These are phyloP conservation scores for Eudyptes chrysolophus DNA, from an alignment of 2,113 vertebrate genomes.

Conservation along the genomic window DNA sequence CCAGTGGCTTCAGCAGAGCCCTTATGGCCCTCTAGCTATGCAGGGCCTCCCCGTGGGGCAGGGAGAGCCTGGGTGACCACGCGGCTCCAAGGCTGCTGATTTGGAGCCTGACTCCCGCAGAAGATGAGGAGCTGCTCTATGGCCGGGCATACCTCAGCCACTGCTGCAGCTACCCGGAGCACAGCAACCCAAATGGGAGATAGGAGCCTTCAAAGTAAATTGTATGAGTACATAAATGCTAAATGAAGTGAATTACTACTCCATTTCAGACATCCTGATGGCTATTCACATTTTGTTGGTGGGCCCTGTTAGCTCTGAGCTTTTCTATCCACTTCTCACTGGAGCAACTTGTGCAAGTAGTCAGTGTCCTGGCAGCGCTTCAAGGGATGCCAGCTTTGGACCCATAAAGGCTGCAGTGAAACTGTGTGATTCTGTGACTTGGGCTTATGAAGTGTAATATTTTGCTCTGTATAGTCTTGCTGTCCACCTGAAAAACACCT, in stretches of 20 bases:
- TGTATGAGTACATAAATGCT: background rate
- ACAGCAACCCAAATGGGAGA: background rate
- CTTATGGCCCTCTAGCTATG: background rate
- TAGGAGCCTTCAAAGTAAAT: background rate
- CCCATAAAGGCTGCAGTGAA: background rate
- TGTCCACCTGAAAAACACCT: background rate
- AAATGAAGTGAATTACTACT: background rate
- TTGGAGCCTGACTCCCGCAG: background rate
- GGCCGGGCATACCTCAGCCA: background rate
- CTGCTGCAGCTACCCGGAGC: background rate
- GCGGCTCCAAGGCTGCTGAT: background rate
- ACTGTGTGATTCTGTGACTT: background rate
- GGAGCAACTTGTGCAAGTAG: background rate
- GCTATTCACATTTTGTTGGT: background rate
- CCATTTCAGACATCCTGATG: background rate
- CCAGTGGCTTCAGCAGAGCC: background rate
- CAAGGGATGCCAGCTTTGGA: background rate
- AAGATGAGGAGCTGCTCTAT: background rate
- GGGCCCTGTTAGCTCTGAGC: background rate
- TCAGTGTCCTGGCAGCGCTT: background rate
- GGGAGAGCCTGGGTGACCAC: background rate
- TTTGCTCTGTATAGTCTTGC: background rate
- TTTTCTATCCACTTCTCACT: background rate
- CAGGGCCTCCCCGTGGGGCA: accelerated
- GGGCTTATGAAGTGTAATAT: background rate